These are phyloP conservation scores for Diabrotica balteata DNA, from an alignment of 2,888 invertebrate genomes.

Conservation along the genomic window DNA sequence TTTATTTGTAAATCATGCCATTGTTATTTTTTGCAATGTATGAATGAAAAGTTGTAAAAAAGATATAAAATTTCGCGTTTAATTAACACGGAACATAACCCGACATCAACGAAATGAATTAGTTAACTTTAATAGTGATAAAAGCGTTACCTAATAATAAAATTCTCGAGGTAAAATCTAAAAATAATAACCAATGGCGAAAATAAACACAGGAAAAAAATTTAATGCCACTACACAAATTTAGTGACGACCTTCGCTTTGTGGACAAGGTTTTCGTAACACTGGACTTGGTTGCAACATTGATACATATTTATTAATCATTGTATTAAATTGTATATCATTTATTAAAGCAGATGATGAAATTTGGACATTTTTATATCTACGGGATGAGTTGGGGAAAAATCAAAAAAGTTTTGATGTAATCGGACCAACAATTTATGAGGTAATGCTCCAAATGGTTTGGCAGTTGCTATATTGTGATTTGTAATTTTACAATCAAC, in stretches of 20 bases:
- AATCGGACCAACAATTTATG: too few species aligned
- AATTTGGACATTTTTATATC: slow-evolving; percentile 13
- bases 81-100: neutral
- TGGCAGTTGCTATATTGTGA: too few species aligned
- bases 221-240: neutral
- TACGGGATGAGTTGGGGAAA: too few species aligned
- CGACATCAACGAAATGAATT: neutral
- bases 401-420: too few species aligned
- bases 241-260: slow-evolving; percentile 19
- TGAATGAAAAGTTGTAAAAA: neutral
- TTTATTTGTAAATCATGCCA: too few species aligned
- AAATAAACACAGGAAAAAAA: neutral
- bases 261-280: slow-evolving; percentile 38
- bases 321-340: slow-evolving; percentile 24
- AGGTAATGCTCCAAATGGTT: too few species aligned
- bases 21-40: neutral
- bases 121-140: neutral
- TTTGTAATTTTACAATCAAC: too few species aligned
- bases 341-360: slow-evolving; percentile 26
- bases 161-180: too few species aligned
- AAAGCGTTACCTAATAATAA: neutral
- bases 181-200: neutral
- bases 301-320: slow-evolving; percentile 41
- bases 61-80: neutral
- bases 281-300: slow-evolving; percentile 37